Evolutionary conservation across 35 echinoderm and acorn worm genomes (phyloP).

Genomic region (Diadema setosum): DNA sequence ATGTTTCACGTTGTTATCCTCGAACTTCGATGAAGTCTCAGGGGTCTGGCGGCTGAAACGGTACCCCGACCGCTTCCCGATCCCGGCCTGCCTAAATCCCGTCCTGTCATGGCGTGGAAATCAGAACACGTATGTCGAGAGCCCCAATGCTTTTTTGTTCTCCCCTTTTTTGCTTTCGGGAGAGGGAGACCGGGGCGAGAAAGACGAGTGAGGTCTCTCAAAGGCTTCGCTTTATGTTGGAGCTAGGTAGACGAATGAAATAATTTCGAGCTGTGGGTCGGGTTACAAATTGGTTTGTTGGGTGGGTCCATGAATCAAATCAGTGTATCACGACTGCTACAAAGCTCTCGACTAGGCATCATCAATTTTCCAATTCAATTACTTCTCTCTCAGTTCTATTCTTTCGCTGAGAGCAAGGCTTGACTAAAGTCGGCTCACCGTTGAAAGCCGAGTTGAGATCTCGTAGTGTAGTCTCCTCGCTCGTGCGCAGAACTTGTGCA

Average conservation of each 20-base stretch:
- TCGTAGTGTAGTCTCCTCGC: too few species aligned
- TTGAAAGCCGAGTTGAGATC: too few species aligned
- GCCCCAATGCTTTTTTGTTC: too few species aligned
- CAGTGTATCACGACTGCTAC: background rate
- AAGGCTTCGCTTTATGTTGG: background rate
- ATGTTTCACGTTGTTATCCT: background rate
- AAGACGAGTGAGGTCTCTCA: background rate
- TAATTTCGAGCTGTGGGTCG: background rate
- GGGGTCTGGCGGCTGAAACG: background rate
- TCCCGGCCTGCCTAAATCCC: background rate
- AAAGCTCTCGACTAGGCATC: background rate
- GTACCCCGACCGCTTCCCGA: background rate
- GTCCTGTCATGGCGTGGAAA: too few species aligned
- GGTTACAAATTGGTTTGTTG: slow-evolving; percentile 21
- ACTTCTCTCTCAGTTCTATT: background rate
- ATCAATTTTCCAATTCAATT: slow-evolving; percentile 31
- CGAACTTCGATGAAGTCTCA: background rate
- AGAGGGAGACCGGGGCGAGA: background rate
- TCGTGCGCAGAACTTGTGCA: too few species aligned
- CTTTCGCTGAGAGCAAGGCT: too few species aligned
- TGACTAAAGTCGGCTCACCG: too few species aligned
- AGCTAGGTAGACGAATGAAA: slow-evolving; percentile 22
- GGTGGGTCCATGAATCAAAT: background rate
- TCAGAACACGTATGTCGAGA: too few species aligned
- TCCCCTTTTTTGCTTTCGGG: background rate